These are phyloP conservation scores for Drosophila anomalata DNA, from an alignment of 2,888 invertebrate species.

Conservation along the genomic window DNA sequence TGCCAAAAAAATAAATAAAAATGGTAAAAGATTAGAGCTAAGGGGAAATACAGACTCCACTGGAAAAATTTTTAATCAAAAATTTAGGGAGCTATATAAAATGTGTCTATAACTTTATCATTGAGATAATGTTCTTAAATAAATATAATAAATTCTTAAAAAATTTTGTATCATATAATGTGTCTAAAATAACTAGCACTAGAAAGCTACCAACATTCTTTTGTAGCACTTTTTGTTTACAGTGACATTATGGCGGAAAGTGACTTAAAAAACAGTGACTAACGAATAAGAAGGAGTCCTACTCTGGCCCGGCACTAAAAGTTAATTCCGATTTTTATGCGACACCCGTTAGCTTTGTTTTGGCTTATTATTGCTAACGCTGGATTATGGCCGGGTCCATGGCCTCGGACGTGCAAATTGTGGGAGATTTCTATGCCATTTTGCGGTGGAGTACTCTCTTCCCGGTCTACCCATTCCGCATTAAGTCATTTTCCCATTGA, in stretches of 20 bases:
- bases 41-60: constrained; percentile 2
- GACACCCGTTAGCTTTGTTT: constrained; percentile 58
- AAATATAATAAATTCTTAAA: too few relatives aligned
- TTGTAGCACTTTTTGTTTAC: constrained; percentile 1
- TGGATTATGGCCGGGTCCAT: constrained; percentile 6
- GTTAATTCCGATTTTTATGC: constrained; percentile 63
- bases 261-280: constrained; percentile 13
- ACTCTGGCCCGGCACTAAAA: constrained; percentile 25
- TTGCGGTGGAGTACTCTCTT: constrained; percentile 26
- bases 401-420: constrained; percentile 60
- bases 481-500: constrained; percentile 77
- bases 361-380: constrained; percentile 46
- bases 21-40: constrained; percentile 12
- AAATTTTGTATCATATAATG: too few relatives aligned
- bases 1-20: constrained; percentile 44
- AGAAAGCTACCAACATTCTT: neutral
- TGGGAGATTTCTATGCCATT: constrained; percentile 70
- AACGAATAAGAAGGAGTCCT: constrained; percentile 8
- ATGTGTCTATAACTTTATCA: neutral
- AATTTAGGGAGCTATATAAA: neutral
- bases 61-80: neutral
- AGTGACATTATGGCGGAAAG: constrained; percentile 24
- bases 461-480: constrained; percentile 32
- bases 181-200: neutral
- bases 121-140: too few relatives aligned